Base-by-base conservation (phyloP, 2,113 vertebrate species). In the Nanorana parkeri region DNA sequence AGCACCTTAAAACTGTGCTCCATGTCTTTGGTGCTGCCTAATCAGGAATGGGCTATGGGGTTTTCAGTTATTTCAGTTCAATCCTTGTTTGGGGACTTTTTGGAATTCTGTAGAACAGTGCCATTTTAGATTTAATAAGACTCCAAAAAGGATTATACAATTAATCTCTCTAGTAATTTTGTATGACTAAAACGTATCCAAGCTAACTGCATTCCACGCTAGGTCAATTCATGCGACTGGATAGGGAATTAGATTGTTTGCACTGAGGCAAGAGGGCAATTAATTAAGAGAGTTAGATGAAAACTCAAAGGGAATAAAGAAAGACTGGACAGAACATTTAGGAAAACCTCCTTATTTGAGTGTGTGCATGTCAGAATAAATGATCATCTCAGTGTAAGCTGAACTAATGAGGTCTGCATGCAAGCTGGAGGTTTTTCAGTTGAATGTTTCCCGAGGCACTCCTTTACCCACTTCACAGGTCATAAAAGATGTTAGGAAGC, bases 331-430 rank as follows among this genome's bases (percentile, higher is more conserved):
- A 68, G 88, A 89, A 84, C 63, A 79, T 80, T 85, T 85, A 88
- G 87, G 80, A 83, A 88, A 88, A 85, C 41, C 73, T 73, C 71
- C 1, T 13, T 85, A 85, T 88, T 84, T 71, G 75, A 64, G 86
- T 91, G 86, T 90, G 87, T 84, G 80, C 77, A 6, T 0, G 87
- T 88, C 87, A 92, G 86, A 90, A 84, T 83, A 87, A 88, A 89
- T 82, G 74, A 86, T 77, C 85, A 73, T 84, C 85, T 21, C 71
- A 84, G 0, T 0, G 77, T 26, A 84, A 85, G 68, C 20, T 68
- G 60, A 20, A 78, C 36, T 87, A 91, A 89, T 26, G 81, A 89
- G 84, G 78, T 60, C 80, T 7, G 2, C 26, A 54, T 80, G 69
- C 80, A 85, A 77, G 85, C 26, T 17, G 77, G 54, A 83, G 55